These are phyloP conservation scores for Menura novaehollandiae DNA, from an alignment of 2,113 vertebrate species.

Conservation along the genomic window DNA sequence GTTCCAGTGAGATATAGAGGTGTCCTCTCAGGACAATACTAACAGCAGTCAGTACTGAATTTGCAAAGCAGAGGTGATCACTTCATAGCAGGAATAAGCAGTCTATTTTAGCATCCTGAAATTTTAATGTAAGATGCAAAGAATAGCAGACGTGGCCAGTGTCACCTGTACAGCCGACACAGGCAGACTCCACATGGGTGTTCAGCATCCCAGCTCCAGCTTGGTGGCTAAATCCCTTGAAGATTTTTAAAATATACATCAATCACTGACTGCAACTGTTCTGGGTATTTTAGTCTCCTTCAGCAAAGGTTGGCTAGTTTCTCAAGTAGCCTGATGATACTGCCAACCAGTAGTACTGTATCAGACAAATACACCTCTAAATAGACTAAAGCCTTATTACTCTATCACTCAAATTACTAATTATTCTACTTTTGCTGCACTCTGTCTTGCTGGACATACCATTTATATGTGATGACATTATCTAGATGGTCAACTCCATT, in stretches of 20 bases:
- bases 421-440: neutral
- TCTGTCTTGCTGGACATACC: neutral
- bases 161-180: neutral
- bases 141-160: accelerated
- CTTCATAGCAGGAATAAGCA: neutral
- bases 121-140: neutral
- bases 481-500: neutral
- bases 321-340: neutral
- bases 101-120: neutral
- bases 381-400: neutral
- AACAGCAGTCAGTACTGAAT: neutral
- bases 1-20: neutral
- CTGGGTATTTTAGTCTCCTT: neutral
- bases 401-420: neutral
- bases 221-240: neutral
- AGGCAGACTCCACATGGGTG: neutral
- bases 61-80: neutral
- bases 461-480: neutral
- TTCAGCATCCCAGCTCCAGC: neutral
- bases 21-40: neutral
- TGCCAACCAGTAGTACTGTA: neutral
- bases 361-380: neutral
- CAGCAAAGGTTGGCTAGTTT: neutral
- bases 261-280: neutral
- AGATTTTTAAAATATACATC: neutral